Conservation (phyloP, 2,797 vertebrate genomes). For the Chanos chanos region DNA sequence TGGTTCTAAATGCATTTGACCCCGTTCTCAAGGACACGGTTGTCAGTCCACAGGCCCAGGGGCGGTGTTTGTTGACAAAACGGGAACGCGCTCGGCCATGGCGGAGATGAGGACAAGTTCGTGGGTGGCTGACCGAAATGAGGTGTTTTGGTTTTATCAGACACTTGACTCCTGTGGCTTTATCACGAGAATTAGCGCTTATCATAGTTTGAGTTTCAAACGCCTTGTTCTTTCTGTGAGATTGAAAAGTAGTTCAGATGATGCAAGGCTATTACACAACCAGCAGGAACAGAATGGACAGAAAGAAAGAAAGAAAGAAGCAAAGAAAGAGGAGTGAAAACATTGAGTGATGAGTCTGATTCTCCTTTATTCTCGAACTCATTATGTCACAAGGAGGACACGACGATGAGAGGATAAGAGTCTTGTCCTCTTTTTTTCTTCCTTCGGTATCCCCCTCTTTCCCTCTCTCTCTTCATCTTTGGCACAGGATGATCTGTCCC, state of each 20-base stretch:
- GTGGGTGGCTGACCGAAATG: conserved; percentile 38
- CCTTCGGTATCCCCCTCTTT: conserved; percentile 35
- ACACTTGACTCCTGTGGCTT: conserved; percentile 41
- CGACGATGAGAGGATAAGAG: conserved; percentile 31
- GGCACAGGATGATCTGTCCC: conserved; percentile 40
- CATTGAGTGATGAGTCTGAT: conserved; percentile 26
- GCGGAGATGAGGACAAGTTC: conserved; percentile 34
- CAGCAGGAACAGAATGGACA: conserved; percentile 8
- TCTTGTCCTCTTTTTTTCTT: conserved; percentile 33
- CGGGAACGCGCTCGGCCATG: conserved; percentile 31
- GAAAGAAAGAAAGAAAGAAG: conserved; percentile 12
- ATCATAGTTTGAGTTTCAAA: conserved; percentile 34
- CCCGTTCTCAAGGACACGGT: conserved; percentile 63
- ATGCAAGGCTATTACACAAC: conserved; percentile 35
- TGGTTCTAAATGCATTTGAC: conserved; percentile 51
- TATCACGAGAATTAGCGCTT: conserved; percentile 34
- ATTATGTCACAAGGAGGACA: conserved; percentile 36
- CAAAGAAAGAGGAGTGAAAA: conserved; percentile 25
- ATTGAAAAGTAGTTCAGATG: conserved; percentile 34
- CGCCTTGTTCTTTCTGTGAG: conserved; percentile 38
- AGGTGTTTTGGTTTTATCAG: conserved; percentile 41
- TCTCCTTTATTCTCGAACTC: conserved; percentile 33
- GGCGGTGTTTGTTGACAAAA: conserved; percentile 40
- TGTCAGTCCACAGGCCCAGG: conserved; percentile 33
- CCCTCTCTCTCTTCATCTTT: conserved; percentile 18